Conservation (phyloP, 2,888 invertebrate genomes). For the Hyposoter didymator region DNA sequence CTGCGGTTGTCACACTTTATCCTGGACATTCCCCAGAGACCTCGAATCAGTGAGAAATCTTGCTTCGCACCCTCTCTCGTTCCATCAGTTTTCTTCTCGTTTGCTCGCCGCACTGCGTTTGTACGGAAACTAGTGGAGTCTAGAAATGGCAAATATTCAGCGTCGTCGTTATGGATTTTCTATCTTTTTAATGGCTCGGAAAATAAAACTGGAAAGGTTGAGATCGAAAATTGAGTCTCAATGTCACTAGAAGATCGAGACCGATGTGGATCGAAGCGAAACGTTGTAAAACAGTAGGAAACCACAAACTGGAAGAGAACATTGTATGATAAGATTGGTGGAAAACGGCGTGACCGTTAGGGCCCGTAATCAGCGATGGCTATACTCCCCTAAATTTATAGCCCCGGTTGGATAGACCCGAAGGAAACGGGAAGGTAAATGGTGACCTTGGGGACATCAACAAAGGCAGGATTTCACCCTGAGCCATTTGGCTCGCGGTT, state of each 20-base stretch:
- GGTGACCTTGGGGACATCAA: conserved; percentile 3
- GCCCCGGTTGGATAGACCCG: background rate
- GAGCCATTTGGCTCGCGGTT: conserved; percentile 14
- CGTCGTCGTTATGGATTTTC: background rate
- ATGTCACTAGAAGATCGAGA: background rate
- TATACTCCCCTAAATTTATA: conserved; percentile 10
- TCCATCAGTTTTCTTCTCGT: background rate
- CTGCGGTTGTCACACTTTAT: conserved; percentile 55
- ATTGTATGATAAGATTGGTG: background rate
- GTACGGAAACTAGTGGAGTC: background rate
- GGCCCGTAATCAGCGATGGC: conserved; percentile 2
- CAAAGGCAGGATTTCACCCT: background rate
- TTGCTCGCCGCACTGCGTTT: background rate
- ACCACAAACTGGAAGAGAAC: background rate
- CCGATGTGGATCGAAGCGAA: background rate
- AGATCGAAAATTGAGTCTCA: background rate
- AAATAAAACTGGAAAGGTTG: background rate
- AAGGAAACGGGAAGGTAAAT: background rate
- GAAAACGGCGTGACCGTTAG: background rate
- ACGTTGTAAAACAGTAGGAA: background rate
- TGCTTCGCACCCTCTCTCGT: conserved; percentile 6
- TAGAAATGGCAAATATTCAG: background rate
- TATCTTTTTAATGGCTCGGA: background rate
- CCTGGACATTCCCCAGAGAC: conserved; percentile 28
- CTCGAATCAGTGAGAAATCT: background rate